phyloP scores from a whole-genome alignment of 2,797 vertebrate genomes.

The Tenualosa ilisha region DNA sequence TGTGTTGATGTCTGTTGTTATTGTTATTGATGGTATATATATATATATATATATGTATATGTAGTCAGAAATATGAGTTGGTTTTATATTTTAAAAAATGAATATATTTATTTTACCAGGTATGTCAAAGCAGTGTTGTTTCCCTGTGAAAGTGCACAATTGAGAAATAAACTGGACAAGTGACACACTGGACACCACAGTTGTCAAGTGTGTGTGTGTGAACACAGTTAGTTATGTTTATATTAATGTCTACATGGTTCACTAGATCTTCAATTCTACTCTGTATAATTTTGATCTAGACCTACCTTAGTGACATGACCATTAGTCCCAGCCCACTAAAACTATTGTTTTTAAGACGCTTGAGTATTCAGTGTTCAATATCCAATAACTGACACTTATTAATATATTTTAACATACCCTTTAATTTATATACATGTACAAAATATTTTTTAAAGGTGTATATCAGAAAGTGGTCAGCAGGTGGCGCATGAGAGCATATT shows the following conservation, averaged over 20 bases:
- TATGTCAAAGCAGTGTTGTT: slow-evolving; percentile 64
- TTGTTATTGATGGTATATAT: slow-evolving; percentile 47
- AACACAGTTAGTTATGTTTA: neutral
- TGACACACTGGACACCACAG: slow-evolving; percentile 1
- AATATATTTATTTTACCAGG: slow-evolving; percentile 44
- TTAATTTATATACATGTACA: no score
- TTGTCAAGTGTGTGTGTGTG: neutral
- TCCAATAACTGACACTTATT: no score
- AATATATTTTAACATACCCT: no score
- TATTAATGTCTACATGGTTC: neutral
- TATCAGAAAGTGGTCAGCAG: neutral
- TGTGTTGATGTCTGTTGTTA: neutral
- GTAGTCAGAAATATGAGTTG: slow-evolving; percentile 51
- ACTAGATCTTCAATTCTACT: neutral
- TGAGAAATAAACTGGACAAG: slow-evolving; percentile 63
- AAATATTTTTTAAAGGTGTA: neutral
- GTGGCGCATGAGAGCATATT: neutral
- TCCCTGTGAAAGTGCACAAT: slow-evolving; percentile 63
- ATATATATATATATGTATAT: slow-evolving; percentile 53
- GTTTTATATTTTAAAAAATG: slow-evolving; percentile 50
- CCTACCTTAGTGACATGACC: neutral
- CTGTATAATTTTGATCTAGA: neutral
- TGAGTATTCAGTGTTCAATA: no score
- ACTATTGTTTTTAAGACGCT: no score
- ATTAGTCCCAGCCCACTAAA: neutral